Evolutionary conservation across 2,113 vertebrate species (phyloP), one percentile per base, ranked within the genome.

Genomic region (Xiphophorus couchianus): DNA sequence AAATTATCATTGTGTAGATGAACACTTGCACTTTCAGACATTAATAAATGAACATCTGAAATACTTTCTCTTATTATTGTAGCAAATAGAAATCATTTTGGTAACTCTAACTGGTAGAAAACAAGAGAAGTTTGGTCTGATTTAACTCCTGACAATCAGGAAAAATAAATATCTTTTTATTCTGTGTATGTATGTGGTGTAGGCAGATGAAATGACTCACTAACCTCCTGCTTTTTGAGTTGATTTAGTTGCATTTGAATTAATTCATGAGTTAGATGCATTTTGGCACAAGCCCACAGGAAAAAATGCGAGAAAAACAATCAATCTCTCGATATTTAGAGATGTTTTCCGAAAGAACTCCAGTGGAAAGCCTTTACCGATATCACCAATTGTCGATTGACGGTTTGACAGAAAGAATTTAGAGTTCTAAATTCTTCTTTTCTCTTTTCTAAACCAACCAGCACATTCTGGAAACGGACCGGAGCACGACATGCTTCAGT

Each of bases 201-300:
- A 68, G 74, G 63, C 60, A 87, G 73, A 48, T 5, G 44, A 48
- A 48, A 48, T 31, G 64, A 69, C 19, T 8, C 67, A 17, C 42
- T 61, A 48, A 78, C 76, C 65, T 39, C 33, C 65, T 70, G 51
- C 35, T 14, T 33, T 17, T 33, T 28, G 60, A 71, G 69, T 27
- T 68, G 62, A 63, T 84, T 79, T 9, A 9, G 8, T 54, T 54
- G 9, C 22, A n/a, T n/a, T 54, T 54, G 51, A 6, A 51, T 51
- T 17, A 44, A 44, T 44, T 25, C 19, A 51, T 39, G 13, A 3
- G 1, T 17, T 28, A 3, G 63, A 73, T 61, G 17, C 70, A 39
- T 51, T 74, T 76, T 19, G 14, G 51, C 75, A 66, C 27, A 37
- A 17, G 44, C 82, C 42, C 19, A 29, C 31, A 5, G 25, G 54